Evolutionary conservation across 2,113 vertebrate species (phyloP).

Genomic region (Pogonocichla stellata): DNA sequence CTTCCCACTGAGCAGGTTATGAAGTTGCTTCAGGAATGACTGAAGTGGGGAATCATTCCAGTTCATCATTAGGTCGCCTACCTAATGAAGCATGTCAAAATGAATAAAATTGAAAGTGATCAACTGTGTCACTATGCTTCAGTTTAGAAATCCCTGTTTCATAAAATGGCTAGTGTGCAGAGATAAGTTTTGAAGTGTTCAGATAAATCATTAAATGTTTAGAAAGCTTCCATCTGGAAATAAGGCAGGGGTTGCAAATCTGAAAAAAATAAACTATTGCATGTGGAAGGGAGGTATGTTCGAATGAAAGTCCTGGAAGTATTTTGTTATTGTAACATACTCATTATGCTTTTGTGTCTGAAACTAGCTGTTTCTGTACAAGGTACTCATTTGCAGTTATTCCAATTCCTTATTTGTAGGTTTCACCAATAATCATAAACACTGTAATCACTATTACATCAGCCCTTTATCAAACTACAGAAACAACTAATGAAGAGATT

Average conservation of each 20-base stretch:
- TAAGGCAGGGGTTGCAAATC: background rate
- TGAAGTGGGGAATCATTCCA: background rate
- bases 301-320: background rate
- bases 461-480: conserved; percentile 82
- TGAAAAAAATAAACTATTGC: background rate
- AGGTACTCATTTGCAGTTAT: background rate
- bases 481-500: conserved; percentile 78
- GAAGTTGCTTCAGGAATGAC: background rate
- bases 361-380: background rate
- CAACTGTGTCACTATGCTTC: background rate
- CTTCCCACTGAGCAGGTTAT: background rate
- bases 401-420: conserved; percentile 71
- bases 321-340: background rate
- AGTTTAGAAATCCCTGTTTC: background rate
- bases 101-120: background rate
- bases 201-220: background rate
- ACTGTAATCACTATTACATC: conserved; percentile 95
- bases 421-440: conserved; percentile 98
- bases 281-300: background rate
- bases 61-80: background rate
- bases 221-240: background rate
- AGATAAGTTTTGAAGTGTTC: background rate
- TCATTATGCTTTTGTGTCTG: background rate
- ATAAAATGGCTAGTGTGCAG: background rate
- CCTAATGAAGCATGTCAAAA: background rate